These are phyloP conservation scores for Dinomys branickii DNA, from an alignment of 2,113 vertebrate genomes.

Conservation along the genomic window DNA sequence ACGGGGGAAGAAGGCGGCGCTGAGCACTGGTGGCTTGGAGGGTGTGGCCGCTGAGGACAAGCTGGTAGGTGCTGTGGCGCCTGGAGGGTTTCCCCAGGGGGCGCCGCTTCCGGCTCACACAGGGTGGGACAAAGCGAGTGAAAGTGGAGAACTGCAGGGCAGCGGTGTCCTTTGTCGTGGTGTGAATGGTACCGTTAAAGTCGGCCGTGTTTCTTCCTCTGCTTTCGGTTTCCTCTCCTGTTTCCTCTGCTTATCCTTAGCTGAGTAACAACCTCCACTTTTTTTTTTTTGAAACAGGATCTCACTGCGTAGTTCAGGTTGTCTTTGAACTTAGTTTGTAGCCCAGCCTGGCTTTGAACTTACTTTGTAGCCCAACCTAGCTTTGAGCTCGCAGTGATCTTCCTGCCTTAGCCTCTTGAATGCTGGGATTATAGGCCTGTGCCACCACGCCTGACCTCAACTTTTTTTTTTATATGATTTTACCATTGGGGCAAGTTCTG, in stretches of 20 bases:
- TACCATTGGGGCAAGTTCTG: neutral
- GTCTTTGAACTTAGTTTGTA: no score
- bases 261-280: neutral
- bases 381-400: neutral
- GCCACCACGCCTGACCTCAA: neutral
- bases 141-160: neutral
- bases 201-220: neutral
- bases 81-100: neutral
- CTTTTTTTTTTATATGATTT: neutral
- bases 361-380: neutral
- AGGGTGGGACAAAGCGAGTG: neutral
- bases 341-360: neutral
- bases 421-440: neutral
- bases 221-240: neutral
- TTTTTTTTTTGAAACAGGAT: neutral
- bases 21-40: constrained; percentile 61
- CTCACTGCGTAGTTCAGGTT: neutral
- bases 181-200: neutral
- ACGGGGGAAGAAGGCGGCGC: constrained; percentile 47
- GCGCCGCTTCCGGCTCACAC: neutral
- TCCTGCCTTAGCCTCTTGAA: neutral
- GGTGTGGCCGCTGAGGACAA: constrained; percentile 81
- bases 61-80: constrained; percentile 75
- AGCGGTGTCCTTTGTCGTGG: neutral
- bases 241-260: neutral